Percentiles rank a stretch among this genome's conserved stretches.
Conservation (phyloP, 2,797 vertebrate genomes). For the Crocidura indochinensis region DNA sequence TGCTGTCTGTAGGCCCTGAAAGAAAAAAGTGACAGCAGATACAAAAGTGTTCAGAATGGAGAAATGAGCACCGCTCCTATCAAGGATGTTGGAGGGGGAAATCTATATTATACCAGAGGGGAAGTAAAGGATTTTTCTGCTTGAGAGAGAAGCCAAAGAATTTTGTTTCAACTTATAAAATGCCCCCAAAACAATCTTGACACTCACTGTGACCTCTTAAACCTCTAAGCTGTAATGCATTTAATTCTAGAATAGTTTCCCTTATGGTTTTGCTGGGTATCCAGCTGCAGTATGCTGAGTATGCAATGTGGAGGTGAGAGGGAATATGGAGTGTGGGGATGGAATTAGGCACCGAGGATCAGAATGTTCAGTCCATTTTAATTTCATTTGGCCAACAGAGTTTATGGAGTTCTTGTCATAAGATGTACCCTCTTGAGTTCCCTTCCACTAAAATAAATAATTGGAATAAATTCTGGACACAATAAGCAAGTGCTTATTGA, state of each 20-base stretch:
- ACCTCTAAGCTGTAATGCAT: not conserved
- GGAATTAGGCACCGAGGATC: not conserved
- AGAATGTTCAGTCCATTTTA: not conserved
- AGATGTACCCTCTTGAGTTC: not conserved
- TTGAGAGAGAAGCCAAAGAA: constrained; percentile 2
- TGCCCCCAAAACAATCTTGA: not conserved
- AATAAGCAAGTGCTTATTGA: not conserved
- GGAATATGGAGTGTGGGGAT: not conserved
- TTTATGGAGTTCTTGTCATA: not conserved
- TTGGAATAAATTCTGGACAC: not conserved
- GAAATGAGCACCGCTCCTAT: not conserved
- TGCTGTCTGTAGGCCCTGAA: not conserved
- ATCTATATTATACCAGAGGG: not conserved
- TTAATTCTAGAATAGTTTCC: not conserved
- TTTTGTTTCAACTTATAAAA: not conserved
- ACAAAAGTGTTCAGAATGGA: constrained; percentile 22
- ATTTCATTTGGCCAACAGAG: not conserved
- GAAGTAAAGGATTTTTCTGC: constrained; percentile 1
- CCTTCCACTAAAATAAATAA: not conserved
- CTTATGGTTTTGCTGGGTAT: not conserved
- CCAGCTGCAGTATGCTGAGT: not conserved
- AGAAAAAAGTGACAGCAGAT: not conserved
- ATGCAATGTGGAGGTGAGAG: not conserved
- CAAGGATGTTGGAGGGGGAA: not conserved
- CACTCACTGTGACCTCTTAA: not conserved